A percentile compares a stretch with the other conserved stretches of the same genome.
phyloP scores from a whole-genome alignment of 30 jellyfish, hydroid and myxozoan genomes.

The Clytia hemisphaerica region DNA sequence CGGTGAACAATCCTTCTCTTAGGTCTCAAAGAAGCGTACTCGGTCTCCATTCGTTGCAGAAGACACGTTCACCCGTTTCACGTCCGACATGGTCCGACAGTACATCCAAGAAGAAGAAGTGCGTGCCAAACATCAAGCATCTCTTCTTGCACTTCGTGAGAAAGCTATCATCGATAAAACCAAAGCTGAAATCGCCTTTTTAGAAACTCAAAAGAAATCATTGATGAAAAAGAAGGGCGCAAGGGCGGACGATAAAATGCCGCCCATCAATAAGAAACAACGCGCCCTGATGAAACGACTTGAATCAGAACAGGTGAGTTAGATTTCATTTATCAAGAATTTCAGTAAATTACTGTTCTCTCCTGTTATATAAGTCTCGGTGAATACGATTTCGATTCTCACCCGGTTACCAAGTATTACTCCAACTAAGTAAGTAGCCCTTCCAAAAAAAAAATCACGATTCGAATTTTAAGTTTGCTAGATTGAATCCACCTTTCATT shows the following conservation, averaged over 20 bases:
- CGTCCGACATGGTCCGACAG: conserved; percentile 72
- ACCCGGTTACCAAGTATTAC: too few relatives aligned
- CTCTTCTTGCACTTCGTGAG: conserved; percentile 75
- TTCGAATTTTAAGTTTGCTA: too few relatives aligned
- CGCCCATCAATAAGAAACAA: conserved; percentile 81
- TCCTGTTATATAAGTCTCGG: too few relatives aligned
- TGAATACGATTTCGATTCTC: too few relatives aligned
- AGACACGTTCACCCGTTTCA: conserved; percentile 69
- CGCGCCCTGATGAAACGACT: conserved; percentile 69
- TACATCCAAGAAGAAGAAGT: conserved; percentile 87
- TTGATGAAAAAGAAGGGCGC: conserved; percentile 57
- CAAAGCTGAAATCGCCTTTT: conserved; percentile 88
- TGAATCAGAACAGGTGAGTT: conserved; percentile 80
- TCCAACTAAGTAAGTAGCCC: too few relatives aligned
- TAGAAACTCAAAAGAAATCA: conserved; percentile 66
- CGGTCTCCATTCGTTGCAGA: conserved; percentile 85
- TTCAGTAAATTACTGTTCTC: too few relatives aligned
- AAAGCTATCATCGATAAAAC: conserved; percentile 82
- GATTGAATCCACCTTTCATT: too few relatives aligned
- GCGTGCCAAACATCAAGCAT: conserved; percentile 79
- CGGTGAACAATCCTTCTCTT: too few relatives aligned
- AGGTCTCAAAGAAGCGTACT: conserved; percentile 30
- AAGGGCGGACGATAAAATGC: conserved; percentile 92
- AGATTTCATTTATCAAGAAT: not conserved
- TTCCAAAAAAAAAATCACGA: too few relatives aligned